Evolutionary conservation across 2,113 vertebrate genomes (phyloP).

Genomic region (Callipepla californica): DNA sequence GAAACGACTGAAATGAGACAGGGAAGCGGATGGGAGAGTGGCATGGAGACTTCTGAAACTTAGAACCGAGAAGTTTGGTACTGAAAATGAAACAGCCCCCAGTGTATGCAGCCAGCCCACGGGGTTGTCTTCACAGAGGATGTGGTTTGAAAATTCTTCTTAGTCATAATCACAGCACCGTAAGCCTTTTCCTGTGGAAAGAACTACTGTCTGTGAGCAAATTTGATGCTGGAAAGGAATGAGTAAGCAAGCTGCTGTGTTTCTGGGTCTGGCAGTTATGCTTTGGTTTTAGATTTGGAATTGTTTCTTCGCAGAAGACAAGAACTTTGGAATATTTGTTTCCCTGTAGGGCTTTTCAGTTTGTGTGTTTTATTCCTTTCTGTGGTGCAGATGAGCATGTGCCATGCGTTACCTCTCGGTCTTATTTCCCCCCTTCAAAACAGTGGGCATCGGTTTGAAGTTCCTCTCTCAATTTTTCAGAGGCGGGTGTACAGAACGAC

Average conservation of each 20-base stretch:
- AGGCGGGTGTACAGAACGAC: constrained; percentile 90
- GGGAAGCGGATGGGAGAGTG: background rate
- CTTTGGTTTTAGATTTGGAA: background rate
- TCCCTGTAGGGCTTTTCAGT: background rate
- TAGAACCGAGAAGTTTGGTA: fast-evolving
- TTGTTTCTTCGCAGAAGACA: background rate
- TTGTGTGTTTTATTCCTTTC: background rate
- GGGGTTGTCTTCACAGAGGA: background rate
- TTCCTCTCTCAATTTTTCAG: constrained; percentile 75
- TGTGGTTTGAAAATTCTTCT: background rate
- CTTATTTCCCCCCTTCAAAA: background rate
- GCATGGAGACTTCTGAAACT: background rate
- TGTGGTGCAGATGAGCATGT: background rate
- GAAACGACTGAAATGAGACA: background rate
- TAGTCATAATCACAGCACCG: background rate
- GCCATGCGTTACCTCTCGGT: background rate
- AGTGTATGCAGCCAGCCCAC: fast-evolving
- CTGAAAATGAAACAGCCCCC: background rate
- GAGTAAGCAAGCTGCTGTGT: background rate
- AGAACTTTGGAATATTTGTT: background rate
- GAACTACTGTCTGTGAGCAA: background rate
- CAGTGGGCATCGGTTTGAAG: background rate
- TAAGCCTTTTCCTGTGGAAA: background rate
- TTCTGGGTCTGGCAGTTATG: background rate
- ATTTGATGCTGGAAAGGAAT: background rate